These are phyloP conservation scores for Sitophilus oryzae DNA, from an alignment of 1,140 invertebrate species.

Conservation along the genomic window DNA sequence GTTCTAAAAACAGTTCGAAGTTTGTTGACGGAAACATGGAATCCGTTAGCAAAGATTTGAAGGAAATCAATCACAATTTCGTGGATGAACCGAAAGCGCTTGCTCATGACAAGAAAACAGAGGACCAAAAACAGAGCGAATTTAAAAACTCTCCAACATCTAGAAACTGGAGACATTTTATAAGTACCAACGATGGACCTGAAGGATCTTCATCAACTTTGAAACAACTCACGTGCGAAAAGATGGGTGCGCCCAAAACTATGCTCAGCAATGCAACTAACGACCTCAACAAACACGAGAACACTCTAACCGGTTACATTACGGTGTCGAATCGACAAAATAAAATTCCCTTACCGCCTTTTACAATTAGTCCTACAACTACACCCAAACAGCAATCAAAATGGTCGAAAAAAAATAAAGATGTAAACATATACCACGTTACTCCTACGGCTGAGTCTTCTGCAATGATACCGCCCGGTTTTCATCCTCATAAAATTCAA, in stretches of 20 bases:
- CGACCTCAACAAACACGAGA: conserved; percentile 38
- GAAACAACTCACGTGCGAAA: conserved; percentile 23
- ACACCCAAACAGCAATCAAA: conserved; percentile 16
- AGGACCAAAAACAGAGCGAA: no score
- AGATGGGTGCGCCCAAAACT: conserved; percentile 19
- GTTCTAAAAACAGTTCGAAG: conserved; percentile 10
- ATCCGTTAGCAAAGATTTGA: no score
- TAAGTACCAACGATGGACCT: no score
- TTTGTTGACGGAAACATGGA: no score
- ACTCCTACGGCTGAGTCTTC: conserved; percentile 14
- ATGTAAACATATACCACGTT: conserved; percentile 28
- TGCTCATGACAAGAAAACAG: no score
- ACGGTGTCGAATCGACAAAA: conserved; percentile 23
- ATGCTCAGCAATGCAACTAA: conserved; percentile 39
- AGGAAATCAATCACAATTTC: no score
- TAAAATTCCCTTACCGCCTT: conserved; percentile 8
- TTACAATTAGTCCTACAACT: conserved; percentile 2
- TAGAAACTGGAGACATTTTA: no score
- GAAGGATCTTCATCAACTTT: no score
- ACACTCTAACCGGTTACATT: conserved; percentile 36
- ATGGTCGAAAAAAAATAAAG: conserved; percentile 22
- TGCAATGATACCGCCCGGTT: conserved; percentile 10
- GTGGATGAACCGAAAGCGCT: no score
- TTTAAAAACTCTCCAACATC: no score
- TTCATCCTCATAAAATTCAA: not conserved